These are phyloP conservation scores for Halcyon leucocephala DNA, from an alignment of 2,797 vertebrate species.

Conservation along the genomic window DNA sequence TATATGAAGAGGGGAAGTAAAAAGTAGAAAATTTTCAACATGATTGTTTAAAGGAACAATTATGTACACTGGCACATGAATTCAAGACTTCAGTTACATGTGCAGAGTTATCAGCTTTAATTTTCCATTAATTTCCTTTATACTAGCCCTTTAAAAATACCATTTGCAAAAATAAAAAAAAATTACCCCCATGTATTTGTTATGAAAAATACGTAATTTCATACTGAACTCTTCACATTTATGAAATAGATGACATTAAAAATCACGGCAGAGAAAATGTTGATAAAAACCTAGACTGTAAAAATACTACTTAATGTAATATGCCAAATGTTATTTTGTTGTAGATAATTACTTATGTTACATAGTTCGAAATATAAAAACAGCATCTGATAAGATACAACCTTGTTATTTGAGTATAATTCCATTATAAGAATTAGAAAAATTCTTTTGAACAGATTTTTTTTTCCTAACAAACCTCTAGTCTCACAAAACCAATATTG, in stretches of 20 bases:
- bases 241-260: constrained; percentile 55
- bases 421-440: constrained; percentile 28
- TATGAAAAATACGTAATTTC: constrained; percentile 59
- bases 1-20: constrained; percentile 25
- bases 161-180: constrained; percentile 57
- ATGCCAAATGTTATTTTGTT: constrained; percentile 71
- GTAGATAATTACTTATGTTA: constrained; percentile 65
- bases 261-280: constrained; percentile 51
- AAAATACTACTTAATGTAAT: constrained; percentile 71
- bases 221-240: constrained; percentile 60
- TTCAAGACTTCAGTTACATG: constrained; percentile 53
- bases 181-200: constrained; percentile 56
- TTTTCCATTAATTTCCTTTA: constrained; percentile 69
- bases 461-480: not conserved
- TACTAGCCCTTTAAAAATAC: constrained; percentile 57
- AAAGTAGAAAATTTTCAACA: constrained; percentile 54
- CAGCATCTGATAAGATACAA: not conserved
- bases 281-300: constrained; percentile 56
- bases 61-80: constrained; percentile 46
- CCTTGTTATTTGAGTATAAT: constrained; percentile 38
- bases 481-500: constrained; percentile 23
- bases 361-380: constrained; percentile 63
- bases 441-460: constrained; percentile 9
- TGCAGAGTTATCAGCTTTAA: constrained; percentile 51
- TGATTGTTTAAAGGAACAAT: constrained; percentile 67